Percentiles rank a stretch among this genome's conserved stretches.
phyloP scores from a whole-genome alignment of 2,888 invertebrate species.

The Auanema freiburgensis region DNA sequence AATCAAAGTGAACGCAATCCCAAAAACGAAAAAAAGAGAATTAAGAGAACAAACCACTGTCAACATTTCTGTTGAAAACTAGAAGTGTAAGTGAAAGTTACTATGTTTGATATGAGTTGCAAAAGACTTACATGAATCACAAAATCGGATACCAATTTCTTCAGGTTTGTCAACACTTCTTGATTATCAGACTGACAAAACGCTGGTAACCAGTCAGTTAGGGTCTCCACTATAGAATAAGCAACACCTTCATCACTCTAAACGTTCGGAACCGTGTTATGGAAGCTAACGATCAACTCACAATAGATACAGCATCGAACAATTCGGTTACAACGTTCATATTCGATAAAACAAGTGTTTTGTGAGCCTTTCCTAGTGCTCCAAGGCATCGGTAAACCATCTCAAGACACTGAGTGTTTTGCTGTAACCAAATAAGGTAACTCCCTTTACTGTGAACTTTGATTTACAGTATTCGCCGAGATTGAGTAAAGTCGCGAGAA shows the following conservation, averaged over 20 bases:
- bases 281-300: neutral
- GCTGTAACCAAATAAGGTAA: neutral
- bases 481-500: conserved; percentile 26
- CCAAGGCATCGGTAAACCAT: conserved; percentile 34
- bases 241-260: conserved; percentile 38
- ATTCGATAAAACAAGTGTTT: conserved; percentile 27
- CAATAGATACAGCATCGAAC: conserved; percentile 21
- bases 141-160: conserved; percentile 28
- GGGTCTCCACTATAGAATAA: conserved; percentile 36
- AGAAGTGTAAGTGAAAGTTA: neutral
- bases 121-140: conserved; percentile 24
- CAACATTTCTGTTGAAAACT: neutral
- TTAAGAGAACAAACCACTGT: neutral
- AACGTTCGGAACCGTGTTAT: neutral
- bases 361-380: conserved; percentile 28
- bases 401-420: conserved; percentile 18
- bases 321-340: conserved; percentile 23
- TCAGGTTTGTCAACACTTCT: conserved; percentile 16
- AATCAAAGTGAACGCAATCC: neutral
- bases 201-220: conserved; percentile 39
- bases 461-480: conserved; percentile 8
- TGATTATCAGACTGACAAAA: conserved; percentile 19
- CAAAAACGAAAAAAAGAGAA: neutral
- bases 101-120: neutral
- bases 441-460: too few species aligned